phyloP scores from a whole-genome alignment of 2,888 invertebrate genomes.

The Agrochola lychnidis region DNA sequence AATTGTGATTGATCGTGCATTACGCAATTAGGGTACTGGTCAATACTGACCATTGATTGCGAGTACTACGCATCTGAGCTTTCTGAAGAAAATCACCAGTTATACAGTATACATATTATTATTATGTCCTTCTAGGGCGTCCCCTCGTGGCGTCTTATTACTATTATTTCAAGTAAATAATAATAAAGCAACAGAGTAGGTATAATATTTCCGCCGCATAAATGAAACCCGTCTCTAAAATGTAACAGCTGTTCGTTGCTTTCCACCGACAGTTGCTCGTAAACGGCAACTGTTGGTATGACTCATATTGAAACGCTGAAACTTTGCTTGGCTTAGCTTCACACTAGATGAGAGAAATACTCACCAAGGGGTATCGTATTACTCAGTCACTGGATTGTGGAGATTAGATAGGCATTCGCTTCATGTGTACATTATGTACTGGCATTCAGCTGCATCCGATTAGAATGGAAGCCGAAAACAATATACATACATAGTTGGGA shows the following conservation, averaged over 20 bases:
- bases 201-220: not conserved
- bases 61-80: too few species aligned
- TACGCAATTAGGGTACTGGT: too few species aligned
- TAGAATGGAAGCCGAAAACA: too few species aligned
- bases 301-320: conserved; percentile 26
- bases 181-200: not conserved
- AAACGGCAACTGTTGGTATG: conserved; percentile 12
- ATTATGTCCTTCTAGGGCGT: not conserved
- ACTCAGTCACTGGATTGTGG: not conserved
- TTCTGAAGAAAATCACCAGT: not conserved
- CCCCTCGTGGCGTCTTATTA: not conserved
- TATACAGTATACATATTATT: not conserved
- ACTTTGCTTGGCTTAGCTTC: conserved; percentile 10
- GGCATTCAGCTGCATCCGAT: not conserved
- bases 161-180: conserved; percentile 8
- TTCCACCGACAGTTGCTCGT: conserved; percentile 11
- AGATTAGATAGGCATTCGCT: too few species aligned
- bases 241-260: conserved; percentile 26
- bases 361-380: not conserved
- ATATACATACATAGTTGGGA: not conserved
- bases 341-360: not conserved
- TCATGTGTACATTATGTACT: not conserved
- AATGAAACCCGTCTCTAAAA: conserved; percentile 23
- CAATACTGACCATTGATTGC: too few species aligned
- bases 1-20: too few species aligned